Conservation (phyloP, 2,113 vertebrate species). For the Epinephelus lanceolatus region DNA sequence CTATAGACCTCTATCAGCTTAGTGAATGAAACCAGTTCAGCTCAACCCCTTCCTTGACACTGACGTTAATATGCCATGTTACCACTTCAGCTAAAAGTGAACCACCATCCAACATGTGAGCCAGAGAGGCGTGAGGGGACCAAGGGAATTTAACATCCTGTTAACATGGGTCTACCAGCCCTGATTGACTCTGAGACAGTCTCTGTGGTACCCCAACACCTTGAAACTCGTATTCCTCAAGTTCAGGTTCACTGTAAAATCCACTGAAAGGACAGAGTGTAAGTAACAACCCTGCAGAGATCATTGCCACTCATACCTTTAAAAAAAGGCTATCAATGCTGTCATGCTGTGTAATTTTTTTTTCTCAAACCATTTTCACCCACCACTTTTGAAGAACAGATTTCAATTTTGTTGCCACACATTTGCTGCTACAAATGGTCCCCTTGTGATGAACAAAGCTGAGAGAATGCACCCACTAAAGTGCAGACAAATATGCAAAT, state of each 20-base stretch:
- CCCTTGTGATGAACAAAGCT: neutral
- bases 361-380: neutral
- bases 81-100: neutral
- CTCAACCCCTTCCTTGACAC: neutral
- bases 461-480: neutral
- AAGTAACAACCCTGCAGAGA: neutral
- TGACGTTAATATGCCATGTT: neutral
- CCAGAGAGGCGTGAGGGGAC: neutral
- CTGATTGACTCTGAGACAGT: neutral
- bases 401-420: neutral
- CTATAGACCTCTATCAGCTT: neutral
- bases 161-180: neutral
- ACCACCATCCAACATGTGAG: neutral
- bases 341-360: rapidly evolving
- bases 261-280: neutral
- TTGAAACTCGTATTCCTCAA: neutral
- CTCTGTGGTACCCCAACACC: neutral
- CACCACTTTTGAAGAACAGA: neutral
- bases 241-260: neutral
- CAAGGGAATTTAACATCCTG: neutral
- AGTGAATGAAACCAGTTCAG: neutral
- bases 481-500: neutral
- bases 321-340: neutral
- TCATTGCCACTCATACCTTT: neutral
- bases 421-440: neutral